phyloP scores from a whole-genome alignment of 1,140 invertebrate genomes.

The Melanaphis sacchari region DNA sequence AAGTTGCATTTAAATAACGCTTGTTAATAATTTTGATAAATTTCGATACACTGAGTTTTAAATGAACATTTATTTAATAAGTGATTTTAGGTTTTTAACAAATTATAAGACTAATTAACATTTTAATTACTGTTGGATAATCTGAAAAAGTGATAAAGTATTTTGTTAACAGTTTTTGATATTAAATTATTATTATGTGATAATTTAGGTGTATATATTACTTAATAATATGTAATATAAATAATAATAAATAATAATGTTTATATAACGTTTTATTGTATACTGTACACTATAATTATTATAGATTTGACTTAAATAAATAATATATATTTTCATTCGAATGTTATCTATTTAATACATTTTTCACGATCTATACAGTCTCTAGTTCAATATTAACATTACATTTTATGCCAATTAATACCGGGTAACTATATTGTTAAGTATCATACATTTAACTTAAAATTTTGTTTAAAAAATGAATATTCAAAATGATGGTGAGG shows the following conservation, averaged over 20 bases:
- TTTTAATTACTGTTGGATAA: slow-evolving; percentile 13
- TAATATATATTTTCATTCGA: background rate
- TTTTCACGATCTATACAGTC: background rate
- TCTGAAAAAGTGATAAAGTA: slow-evolving; percentile 32
- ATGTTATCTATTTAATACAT: background rate
- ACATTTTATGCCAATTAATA: background rate
- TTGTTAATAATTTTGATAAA: background rate
- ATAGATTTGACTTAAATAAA: no score
- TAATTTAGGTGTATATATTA: no score
- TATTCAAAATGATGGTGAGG: slow-evolving; percentile 19
- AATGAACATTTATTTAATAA: background rate
- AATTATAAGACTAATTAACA: background rate
- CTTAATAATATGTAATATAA: no score
- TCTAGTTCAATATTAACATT: no score
- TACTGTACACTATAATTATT: no score
- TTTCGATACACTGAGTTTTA: background rate
- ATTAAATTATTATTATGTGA: background rate
- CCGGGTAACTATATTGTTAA: background rate
- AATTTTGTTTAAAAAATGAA: background rate
- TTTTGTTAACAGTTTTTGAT: slow-evolving; percentile 37
- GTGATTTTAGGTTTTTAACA: background rate
- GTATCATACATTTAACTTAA: background rate
- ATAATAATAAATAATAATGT: no score
- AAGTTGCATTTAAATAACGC: background rate
- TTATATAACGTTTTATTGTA: no score